Conservation (phyloP, 2,888 invertebrate species). For the Mellilla xanthometata region DNA sequence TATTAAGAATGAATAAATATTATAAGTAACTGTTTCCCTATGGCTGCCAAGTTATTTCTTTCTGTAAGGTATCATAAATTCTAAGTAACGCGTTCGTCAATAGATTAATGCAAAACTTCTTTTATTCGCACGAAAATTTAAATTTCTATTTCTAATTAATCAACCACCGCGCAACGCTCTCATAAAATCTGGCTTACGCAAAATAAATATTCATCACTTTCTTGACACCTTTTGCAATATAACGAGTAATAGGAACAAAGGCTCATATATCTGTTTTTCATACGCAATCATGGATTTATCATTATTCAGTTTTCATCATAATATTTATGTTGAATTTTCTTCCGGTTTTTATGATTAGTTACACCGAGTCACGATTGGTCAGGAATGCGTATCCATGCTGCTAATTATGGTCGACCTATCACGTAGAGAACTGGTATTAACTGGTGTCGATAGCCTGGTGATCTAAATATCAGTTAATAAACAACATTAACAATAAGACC, state of each 20-base stretch:
- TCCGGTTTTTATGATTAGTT: conserved; percentile 29
- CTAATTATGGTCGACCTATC: conserved; percentile 47
- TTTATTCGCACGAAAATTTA: no score
- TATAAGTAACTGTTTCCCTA: no score
- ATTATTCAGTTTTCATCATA: conserved; percentile 19
- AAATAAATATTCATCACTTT: neutral
- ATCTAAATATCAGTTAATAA: no score
- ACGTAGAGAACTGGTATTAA: conserved; percentile 38
- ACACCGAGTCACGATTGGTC: conserved; percentile 28
- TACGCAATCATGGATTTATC: conserved; percentile 12
- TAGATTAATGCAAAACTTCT: no score
- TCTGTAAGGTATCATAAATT: no score
- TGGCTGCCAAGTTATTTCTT: no score
- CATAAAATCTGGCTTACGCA: neutral
- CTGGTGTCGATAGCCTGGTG: conserved; percentile 3
- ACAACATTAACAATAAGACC: no score
- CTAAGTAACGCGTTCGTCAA: no score
- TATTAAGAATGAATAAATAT: no score
- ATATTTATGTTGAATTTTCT: conserved; percentile 20
- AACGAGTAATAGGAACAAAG: conserved; percentile 6
- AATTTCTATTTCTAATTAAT: no score
- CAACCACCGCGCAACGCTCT: no score
- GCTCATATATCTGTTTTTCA: neutral
- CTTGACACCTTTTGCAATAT: neutral
- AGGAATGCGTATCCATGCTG: conserved; percentile 24